Evolutionary conservation across 2,797 vertebrate species (phyloP).

Genomic region (Lindbergichthys nudifrons): DNA sequence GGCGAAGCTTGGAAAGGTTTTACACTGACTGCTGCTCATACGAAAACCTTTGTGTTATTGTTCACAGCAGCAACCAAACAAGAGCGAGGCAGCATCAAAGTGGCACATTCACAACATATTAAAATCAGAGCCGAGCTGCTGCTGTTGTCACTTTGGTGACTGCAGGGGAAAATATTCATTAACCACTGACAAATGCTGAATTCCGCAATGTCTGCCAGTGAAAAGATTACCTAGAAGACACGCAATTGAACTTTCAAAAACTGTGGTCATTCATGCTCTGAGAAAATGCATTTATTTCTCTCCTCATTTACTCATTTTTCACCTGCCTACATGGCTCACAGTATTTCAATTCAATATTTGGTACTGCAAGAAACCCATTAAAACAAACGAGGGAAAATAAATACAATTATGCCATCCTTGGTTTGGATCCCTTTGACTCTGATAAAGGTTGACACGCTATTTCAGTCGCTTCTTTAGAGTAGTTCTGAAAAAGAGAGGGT

Average conservation of each 20-base stretch:
- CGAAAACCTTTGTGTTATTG: conserved; percentile 35
- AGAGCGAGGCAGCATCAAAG: conserved; percentile 41
- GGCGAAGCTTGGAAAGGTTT: conserved; percentile 1
- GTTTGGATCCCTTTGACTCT: conserved; percentile 50
- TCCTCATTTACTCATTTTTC: conserved; percentile 32
- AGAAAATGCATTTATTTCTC: conserved; percentile 54
- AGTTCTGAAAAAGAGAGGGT: conserved; percentile 34
- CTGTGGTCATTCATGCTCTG: conserved; percentile 14
- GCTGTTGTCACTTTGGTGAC: conserved; percentile 54
- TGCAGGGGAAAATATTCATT: conserved; percentile 48
- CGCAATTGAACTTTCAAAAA: conserved; percentile 50
- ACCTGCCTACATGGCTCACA: conserved; percentile 47
- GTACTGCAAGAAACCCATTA: conserved; percentile 42
- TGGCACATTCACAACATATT: conserved; percentile 58
- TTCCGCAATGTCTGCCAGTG: conserved; percentile 26
- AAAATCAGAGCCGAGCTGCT: conserved; percentile 49
- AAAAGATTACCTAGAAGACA: conserved; percentile 44
- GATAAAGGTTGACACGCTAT: conserved; percentile 66
- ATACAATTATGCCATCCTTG: conserved; percentile 51
- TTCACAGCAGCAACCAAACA: conserved; percentile 47
- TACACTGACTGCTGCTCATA: conserved; percentile 24
- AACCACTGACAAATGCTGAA: conserved; percentile 56
- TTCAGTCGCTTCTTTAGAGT: conserved; percentile 64
- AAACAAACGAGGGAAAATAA: conserved; percentile 59
- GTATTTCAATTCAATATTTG: conserved; percentile 66